Evolutionary conservation across 2,888 invertebrate genomes (phyloP).

Genomic region (Bombylius major): DNA sequence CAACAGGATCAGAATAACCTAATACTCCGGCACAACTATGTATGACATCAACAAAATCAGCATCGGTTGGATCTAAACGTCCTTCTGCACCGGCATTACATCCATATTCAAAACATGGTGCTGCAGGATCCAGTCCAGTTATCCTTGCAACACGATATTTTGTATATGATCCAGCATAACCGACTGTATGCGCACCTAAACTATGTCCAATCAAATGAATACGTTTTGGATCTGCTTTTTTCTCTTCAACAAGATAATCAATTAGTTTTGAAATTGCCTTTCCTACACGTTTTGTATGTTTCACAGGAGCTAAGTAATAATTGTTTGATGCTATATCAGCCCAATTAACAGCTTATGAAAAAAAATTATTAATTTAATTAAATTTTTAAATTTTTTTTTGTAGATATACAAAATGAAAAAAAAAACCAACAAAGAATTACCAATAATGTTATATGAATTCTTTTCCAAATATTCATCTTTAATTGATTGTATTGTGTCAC

Average conservation of each 20-base stretch:
- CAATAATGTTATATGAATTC: constrained; percentile 30
- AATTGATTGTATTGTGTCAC: constrained; percentile 32
- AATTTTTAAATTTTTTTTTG: not conserved
- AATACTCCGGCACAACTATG: constrained; percentile 57
- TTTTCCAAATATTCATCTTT: constrained; percentile 30
- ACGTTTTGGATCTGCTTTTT: constrained; percentile 13
- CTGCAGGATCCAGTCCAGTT: constrained; percentile 58
- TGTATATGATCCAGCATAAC: constrained; percentile 43
- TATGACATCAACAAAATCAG: constrained; percentile 60
- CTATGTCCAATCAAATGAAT: constrained; percentile 41
- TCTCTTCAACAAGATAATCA: constrained; percentile 8
- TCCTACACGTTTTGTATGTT: constrained; percentile 32
- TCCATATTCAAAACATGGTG: constrained; percentile 24
- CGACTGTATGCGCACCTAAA: constrained; percentile 49
- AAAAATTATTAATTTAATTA: not conserved
- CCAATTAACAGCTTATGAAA: constrained; percentile 30
- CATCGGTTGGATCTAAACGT: constrained; percentile 50
- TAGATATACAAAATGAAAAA: not conserved
- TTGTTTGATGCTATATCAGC: constrained; percentile 31
- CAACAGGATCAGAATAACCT: constrained; percentile 44
- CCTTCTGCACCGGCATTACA: constrained; percentile 22
- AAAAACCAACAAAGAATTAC: constrained; percentile 12
- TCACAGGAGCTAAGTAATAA: constrained; percentile 31
- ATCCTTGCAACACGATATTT: constrained; percentile 40
- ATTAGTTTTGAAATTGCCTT: constrained; percentile 27